Evolutionary conservation across 2,797 vertebrate species (phyloP).

Genomic region (Sebastes minor): DNA sequence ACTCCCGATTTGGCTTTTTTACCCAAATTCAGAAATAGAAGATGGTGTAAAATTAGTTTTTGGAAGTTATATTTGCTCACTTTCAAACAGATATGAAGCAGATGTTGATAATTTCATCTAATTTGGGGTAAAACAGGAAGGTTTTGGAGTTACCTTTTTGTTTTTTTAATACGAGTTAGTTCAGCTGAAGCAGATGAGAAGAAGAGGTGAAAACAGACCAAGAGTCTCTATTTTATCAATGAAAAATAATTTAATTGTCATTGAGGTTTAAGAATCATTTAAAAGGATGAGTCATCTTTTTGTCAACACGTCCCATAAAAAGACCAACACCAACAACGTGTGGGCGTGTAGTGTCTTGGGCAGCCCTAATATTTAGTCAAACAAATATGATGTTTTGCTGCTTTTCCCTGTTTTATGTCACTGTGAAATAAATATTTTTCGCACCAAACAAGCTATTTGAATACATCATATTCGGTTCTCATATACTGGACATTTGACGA

Average conservation of each 20-base stretch:
- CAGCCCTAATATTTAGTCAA: background rate
- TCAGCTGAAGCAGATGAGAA: background rate
- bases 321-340: background rate
- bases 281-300: background rate
- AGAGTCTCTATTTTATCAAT: background rate
- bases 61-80: background rate
- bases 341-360: background rate
- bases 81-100: background rate
- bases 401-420: background rate
- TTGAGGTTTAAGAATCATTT: background rate
- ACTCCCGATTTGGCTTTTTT: background rate
- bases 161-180: background rate
- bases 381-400: background rate
- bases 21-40: background rate
- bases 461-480: background rate
- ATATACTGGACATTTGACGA: background rate
- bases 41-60: background rate
- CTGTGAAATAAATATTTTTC: background rate
- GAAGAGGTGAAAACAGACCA: background rate
- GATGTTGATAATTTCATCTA: background rate
- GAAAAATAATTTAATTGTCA: background rate
- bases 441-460: background rate
- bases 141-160: background rate
- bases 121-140: background rate
- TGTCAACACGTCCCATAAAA: background rate